Conservation (phyloP, 2,113 vertebrate genomes). For the Centropus bengalensis region DNA sequence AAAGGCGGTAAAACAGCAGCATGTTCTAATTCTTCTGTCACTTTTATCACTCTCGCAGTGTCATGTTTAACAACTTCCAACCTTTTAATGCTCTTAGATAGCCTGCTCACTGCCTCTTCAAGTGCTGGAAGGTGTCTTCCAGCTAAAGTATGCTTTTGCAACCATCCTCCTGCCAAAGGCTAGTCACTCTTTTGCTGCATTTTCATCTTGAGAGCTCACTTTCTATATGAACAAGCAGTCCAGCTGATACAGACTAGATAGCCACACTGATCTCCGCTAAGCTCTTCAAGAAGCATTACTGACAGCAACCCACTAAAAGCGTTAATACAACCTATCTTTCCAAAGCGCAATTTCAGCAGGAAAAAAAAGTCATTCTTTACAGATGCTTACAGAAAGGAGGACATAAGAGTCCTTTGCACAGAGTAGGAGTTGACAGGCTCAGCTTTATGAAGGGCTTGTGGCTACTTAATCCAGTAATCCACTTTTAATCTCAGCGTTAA, state of each 20-base stretch:
- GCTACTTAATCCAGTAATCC: slow-evolving; percentile 42
- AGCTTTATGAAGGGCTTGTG: background rate
- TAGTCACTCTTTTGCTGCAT: background rate
- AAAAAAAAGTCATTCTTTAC: background rate
- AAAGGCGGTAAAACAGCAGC: fast-evolving
- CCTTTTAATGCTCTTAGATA: background rate
- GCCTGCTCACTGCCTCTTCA: background rate
- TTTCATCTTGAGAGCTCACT: background rate
- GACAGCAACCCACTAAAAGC: background rate
- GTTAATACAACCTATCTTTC: background rate
- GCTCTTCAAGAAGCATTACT: background rate
- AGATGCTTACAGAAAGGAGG: background rate
- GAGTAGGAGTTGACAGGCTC: background rate
- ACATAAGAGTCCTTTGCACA: background rate
- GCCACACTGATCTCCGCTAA: background rate
- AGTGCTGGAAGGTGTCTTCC: background rate
- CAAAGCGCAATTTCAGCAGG: background rate
- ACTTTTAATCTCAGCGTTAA: slow-evolving; percentile 41
- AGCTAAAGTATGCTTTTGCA: background rate
- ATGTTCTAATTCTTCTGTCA: background rate
- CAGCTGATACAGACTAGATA: background rate
- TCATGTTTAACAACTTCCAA: background rate
- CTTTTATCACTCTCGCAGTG: background rate
- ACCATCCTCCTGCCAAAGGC: background rate
- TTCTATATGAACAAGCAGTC: background rate